A percentile compares a stretch with the other conserved stretches of the same genome.
phyloP scores from a whole-genome alignment of 1,140 invertebrate species.

The Neocloeon triangulifer region DNA sequence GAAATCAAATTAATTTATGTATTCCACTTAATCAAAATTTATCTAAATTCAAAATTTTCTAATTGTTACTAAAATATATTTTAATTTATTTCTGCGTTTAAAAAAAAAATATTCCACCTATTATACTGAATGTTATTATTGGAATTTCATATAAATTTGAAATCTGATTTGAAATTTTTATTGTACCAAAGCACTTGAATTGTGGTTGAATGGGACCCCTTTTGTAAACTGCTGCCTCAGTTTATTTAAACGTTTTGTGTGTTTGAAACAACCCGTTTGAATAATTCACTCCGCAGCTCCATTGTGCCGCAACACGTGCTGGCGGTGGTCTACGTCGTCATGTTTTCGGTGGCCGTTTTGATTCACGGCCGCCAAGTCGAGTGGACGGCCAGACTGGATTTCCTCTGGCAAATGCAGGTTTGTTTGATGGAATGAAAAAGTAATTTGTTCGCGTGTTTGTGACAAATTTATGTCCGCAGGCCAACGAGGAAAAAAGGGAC shows the following conservation, averaged over 20 bases:
- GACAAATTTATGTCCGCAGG: slow-evolving; percentile 21
- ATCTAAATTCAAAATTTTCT: too few relatives aligned
- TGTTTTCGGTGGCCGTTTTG: slow-evolving; percentile 56
- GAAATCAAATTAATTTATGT: too few relatives aligned
- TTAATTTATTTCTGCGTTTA: too few relatives aligned
- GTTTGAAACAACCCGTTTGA: neutral
- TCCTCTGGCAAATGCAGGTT: slow-evolving; percentile 58
- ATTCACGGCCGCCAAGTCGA: slow-evolving; percentile 66
- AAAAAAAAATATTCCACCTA: too few relatives aligned
- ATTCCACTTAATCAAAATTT: too few relatives aligned
- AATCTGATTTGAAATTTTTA: too few relatives aligned
- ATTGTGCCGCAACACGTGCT: slow-evolving; percentile 37
- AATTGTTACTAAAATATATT: too few relatives aligned
- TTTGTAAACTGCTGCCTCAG: too few relatives aligned
- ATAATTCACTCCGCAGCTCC: slow-evolving; percentile 18
- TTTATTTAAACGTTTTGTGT: neutral
- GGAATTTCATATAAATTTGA: too few relatives aligned
- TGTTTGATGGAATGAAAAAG: slow-evolving; percentile 2
- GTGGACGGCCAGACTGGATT: slow-evolving; percentile 65
- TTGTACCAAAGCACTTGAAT: too few relatives aligned
- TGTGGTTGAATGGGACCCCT: too few relatives aligned
- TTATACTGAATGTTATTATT: too few relatives aligned
- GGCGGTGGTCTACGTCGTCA: slow-evolving; percentile 44
- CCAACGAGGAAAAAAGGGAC: slow-evolving; percentile 70
- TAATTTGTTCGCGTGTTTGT: neutral